A percentile compares a stretch with the other conserved stretches of the same genome.
Conservation (phyloP, 2,113 vertebrate genomes). For the Tetraodon nigroviridis region DNA sequence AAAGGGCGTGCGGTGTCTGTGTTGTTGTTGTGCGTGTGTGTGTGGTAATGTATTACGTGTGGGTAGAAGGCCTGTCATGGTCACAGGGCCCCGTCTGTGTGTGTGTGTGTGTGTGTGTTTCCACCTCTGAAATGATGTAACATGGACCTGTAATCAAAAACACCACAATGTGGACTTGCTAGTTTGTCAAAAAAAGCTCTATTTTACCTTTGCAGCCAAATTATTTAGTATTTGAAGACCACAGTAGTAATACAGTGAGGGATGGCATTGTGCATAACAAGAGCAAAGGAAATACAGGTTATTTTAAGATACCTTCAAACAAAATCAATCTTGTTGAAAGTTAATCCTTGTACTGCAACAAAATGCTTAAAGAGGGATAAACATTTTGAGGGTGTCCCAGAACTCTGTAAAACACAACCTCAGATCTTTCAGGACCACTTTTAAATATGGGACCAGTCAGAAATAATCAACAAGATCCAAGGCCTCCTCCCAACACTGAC, state of each 20-base stretch:
- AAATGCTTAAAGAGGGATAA: slow-evolving; percentile 47
- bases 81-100: slow-evolving; percentile 34
- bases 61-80: slow-evolving; percentile 48
- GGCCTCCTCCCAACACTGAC: slow-evolving; percentile 62
- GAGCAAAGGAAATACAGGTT: slow-evolving; percentile 7
- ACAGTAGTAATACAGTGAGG: slow-evolving; percentile 1
- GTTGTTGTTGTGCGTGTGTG: slow-evolving; percentile 19
- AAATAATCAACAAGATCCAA: slow-evolving; percentile 79
- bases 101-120: slow-evolving; percentile 54
- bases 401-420: slow-evolving; percentile 57
- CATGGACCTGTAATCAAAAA: slow-evolving; percentile 78
- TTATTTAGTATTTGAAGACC: too few relatives aligned
- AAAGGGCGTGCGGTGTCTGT: slow-evolving; percentile 52
- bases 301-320: slow-evolving; percentile 5
- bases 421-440: slow-evolving; percentile 67
- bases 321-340: background rate
- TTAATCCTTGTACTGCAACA: slow-evolving; percentile 10
- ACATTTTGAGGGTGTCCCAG: slow-evolving; percentile 50
- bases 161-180: slow-evolving; percentile 75
- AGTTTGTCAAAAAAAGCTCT: slow-evolving; percentile 21
- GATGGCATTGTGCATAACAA: slow-evolving; percentile 6
- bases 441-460: slow-evolving; percentile 71
- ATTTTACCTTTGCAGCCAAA: background rate
- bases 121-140: slow-evolving; percentile 80
- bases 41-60: slow-evolving; percentile 41